Conservation (phyloP, 2,888 invertebrate genomes). For the Amphipyra berbera region DNA sequence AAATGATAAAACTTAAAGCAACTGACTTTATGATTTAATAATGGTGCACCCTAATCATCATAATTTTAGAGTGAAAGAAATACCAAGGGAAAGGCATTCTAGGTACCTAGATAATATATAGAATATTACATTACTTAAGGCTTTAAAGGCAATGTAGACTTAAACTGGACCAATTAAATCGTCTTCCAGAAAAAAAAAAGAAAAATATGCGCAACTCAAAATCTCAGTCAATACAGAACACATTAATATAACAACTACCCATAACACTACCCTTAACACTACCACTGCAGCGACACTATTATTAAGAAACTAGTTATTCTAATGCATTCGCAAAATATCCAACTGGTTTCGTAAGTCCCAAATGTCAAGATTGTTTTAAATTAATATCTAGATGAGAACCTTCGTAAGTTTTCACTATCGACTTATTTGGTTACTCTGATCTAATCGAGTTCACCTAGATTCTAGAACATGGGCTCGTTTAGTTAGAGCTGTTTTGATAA, state of each 20-base stretch:
- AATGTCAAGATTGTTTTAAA: slow-evolving; percentile 41
- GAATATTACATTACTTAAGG: too few relatives aligned
- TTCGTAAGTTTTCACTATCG: slow-evolving; percentile 10
- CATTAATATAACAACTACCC: background rate
- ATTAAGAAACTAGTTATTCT: slow-evolving; percentile 17
- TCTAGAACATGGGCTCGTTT: background rate
- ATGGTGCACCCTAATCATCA: too few relatives aligned
- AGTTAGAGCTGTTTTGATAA: background rate
- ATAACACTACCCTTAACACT: slow-evolving; percentile 1
- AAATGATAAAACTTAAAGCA: too few relatives aligned
- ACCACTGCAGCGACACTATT: slow-evolving; percentile 13
- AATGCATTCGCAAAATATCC: slow-evolving; percentile 18
- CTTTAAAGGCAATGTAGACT: too few relatives aligned
- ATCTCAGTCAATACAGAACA: too few relatives aligned
- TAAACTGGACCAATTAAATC: too few relatives aligned
- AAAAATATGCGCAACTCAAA: too few relatives aligned
- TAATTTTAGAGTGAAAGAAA: too few relatives aligned
- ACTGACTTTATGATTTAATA: too few relatives aligned
- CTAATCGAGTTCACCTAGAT: slow-evolving; percentile 26
- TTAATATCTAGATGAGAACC: slow-evolving; percentile 30
- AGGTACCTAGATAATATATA: too few relatives aligned
- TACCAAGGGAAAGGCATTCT: too few relatives aligned
- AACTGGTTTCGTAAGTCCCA: slow-evolving; percentile 37
- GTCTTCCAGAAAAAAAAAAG: too few relatives aligned
- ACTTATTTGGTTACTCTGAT: slow-evolving; percentile 2